Conservation (phyloP, 2,113 vertebrate genomes). For the Perca schrenkii region DNA sequence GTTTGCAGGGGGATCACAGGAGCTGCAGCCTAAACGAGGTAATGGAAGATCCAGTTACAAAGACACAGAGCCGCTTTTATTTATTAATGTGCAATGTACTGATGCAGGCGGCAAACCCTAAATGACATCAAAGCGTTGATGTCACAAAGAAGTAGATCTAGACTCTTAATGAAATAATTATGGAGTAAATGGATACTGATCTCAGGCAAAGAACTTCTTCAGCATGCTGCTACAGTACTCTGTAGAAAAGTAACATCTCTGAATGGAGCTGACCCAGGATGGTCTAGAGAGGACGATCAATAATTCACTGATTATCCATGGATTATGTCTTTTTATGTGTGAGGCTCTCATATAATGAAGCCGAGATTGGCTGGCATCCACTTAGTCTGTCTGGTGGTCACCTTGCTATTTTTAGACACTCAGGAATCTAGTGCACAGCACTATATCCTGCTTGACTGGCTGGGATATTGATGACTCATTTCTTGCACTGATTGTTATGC, state of each 20-base stretch:
- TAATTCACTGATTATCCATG: constrained; percentile 62
- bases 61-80: constrained; percentile 44
- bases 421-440: constrained; percentile 51
- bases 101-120: constrained; percentile 32
- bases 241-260: constrained; percentile 33
- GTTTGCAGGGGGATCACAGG: constrained; percentile 92
- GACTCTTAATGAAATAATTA: constrained; percentile 61
- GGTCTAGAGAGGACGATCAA: constrained; percentile 51
- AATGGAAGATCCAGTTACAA: constrained; percentile 56
- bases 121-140: constrained; percentile 43
- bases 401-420: constrained; percentile 74
- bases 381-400: constrained; percentile 68
- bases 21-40: constrained; percentile 96
- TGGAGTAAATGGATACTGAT: constrained; percentile 41
- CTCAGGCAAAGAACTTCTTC: not conserved
- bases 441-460: constrained; percentile 58
- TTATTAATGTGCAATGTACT: constrained; percentile 56
- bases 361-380: constrained; percentile 62
- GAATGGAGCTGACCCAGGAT: constrained; percentile 47
- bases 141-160: constrained; percentile 32
- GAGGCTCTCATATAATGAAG: constrained; percentile 50
- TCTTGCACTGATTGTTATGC: constrained; percentile 50
- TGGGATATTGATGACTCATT: constrained; percentile 70
- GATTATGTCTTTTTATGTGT: constrained; percentile 64
- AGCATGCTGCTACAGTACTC: constrained; percentile 11